Evolutionary conservation across 2,888 invertebrate genomes (phyloP), one percentile per base, ranked within the genome.

Genomic region (Parascotia fuliginaria): DNA sequence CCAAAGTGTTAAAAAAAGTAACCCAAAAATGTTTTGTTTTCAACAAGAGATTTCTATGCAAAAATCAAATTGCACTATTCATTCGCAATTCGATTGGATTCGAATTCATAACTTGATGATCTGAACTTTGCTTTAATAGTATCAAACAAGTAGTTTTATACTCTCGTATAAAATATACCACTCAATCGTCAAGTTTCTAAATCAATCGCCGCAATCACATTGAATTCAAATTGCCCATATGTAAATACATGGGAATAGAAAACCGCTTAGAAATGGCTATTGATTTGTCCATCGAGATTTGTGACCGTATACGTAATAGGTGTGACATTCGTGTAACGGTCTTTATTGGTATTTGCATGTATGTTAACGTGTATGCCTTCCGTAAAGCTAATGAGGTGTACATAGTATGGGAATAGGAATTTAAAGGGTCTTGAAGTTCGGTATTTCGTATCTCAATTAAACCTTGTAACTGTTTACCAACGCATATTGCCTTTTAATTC

Each of bases 231-330:
- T 50, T 41, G 40, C n/a, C 36, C 41, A 6, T 44, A 44, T 50
- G 50, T 44, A 44, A 50, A 50, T 49, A 42, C 15, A 13, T 59
- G 42, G 45, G 57, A 65, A 62, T 70, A 59, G 60, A 57, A n/a
- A 62, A 73, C 63, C 56, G 60, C 60, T 59, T 60, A 51, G 59
- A 47, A 60, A 59, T 57, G 56, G 55, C 69, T 65, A 73, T 77
- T 75, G 66, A 61, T 69, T 65, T 72, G 68, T 71, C 74, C 71
- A 55, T 60, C 46, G 42, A 43, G 43, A 60, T 62, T 68, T 45
- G 60, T 55, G 48, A 43, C 16, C 38, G 15, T 45, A 24, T 24
- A 24, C 24, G 60, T 71, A 65, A 41, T 56, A 56, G 53, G 42
- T 32, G 51, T 36, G 29, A 27, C 31, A 22, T 49, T 44, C 40